Evolutionary conservation across 2,113 vertebrate genomes (phyloP).

Genomic region (Micromys minutus): DNA sequence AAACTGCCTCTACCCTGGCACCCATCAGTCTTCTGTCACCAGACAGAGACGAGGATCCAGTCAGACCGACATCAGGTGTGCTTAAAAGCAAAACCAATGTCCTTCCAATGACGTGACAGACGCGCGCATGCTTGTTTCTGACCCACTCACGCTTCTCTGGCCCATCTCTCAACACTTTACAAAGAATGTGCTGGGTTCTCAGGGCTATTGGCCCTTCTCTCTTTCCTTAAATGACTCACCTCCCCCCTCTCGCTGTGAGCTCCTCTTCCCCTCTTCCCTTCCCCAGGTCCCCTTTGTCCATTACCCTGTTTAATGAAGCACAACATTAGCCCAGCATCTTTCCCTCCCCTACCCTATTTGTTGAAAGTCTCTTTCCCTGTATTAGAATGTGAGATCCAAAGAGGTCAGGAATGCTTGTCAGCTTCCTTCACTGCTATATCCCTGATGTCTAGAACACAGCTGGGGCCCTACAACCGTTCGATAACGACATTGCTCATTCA

Average conservation of each 20-base stretch:
- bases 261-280: not conserved
- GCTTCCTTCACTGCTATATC: not conserved
- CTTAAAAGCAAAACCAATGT: not conserved
- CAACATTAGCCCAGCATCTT: not conserved
- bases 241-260: not conserved
- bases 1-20: not conserved
- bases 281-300: not conserved
- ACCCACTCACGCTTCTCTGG: not conserved
- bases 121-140: not conserved
- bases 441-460: not conserved
- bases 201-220: not conserved
- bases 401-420: not conserved
- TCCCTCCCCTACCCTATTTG: not conserved
- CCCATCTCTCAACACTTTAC: not conserved
- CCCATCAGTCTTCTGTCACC: not conserved
- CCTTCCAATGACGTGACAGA: not conserved
- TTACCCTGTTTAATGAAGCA: not conserved
- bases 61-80: not conserved
- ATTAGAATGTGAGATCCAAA: constrained; percentile 1
- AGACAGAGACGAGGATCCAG: not conserved
- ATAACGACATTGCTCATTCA: not conserved
- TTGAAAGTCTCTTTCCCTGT: not conserved
- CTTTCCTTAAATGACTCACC: not conserved
- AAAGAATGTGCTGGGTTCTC: not conserved
- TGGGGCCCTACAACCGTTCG: not conserved